Evolutionary conservation across 2,888 invertebrate genomes (phyloP).

Genomic region (Andrena hattorfiana): DNA sequence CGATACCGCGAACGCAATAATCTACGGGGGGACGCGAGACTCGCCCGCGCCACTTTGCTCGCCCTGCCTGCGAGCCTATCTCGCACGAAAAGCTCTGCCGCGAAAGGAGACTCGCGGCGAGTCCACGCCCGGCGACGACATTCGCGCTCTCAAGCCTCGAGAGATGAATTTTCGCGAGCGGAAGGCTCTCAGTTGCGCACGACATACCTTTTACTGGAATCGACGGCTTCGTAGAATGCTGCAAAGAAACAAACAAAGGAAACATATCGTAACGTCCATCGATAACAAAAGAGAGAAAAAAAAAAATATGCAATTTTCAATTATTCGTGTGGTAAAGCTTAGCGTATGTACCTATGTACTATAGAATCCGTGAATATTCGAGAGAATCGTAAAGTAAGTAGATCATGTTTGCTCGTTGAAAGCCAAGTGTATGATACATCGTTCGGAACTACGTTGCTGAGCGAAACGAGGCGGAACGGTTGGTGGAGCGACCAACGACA

Average conservation of each 20-base stretch:
- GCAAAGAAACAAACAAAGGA: constrained; percentile 71
- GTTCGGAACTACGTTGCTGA: constrained; percentile 14
- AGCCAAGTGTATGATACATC: constrained; percentile 69
- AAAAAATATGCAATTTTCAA: constrained; percentile 11
- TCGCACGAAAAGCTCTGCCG: not conserved
- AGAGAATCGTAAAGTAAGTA: constrained; percentile 13
- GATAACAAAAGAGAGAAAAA: not conserved
- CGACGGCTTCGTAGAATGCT: constrained; percentile 83
- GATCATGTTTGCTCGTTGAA: constrained; percentile 32
- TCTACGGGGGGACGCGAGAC: not conserved
- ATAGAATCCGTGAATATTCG: not conserved
- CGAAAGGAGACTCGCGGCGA: not conserved
- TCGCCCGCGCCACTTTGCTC: too few species aligned
- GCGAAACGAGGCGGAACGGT: not conserved
- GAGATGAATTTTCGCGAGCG: not conserved
- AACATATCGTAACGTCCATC: constrained; percentile 32
- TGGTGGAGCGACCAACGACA: not conserved
- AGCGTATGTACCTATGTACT: constrained; percentile 27
- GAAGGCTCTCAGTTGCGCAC: not conserved
- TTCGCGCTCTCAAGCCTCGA: not conserved
- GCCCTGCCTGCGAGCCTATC: not conserved
- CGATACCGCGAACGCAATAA: not conserved
- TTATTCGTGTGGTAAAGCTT: constrained; percentile 65
- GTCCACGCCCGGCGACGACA: not conserved
- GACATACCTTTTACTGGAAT: constrained; percentile 84